Evolutionary conservation across 1,140 invertebrate species (phyloP).

Genomic region (Zaprionus davidi): DNA sequence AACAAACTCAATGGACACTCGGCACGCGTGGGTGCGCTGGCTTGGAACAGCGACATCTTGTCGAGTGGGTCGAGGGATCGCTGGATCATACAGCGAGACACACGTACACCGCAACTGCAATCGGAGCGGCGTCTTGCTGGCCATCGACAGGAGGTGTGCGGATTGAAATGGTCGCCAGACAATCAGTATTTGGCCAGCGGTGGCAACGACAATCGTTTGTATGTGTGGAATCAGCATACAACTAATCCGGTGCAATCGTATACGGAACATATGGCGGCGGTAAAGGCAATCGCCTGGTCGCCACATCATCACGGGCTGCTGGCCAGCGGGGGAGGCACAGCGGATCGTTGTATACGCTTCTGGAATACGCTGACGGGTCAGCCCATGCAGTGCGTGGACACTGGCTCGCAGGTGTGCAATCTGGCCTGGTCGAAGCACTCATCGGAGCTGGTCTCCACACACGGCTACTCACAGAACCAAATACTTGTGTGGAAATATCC

Average conservation of each 20-base stretch:
- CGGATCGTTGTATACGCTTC: constrained; percentile 98
- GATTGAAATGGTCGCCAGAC: constrained; percentile 99
- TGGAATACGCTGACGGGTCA: constrained; percentile 99
- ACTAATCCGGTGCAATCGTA: constrained; percentile 97
- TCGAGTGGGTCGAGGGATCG: constrained; percentile 98
- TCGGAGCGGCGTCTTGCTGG: constrained; percentile 92
- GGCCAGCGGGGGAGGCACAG: constrained; percentile 98
- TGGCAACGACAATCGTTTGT: constrained; percentile 99
- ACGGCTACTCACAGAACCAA: constrained; percentile 99
- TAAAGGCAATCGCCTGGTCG: constrained; percentile 99
- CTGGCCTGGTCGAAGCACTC: constrained; percentile 99
- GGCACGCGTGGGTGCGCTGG: constrained; percentile 96
- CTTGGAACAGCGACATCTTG: constrained; percentile 99
- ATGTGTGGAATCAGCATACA: constrained; percentile 98
- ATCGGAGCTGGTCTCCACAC: constrained; percentile 98
- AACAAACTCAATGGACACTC: constrained; percentile 96
- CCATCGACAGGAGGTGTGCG: constrained; percentile 99
- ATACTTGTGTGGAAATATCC: constrained; percentile 99
- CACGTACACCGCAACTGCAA: constrained; percentile 92
- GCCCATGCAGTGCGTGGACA: constrained; percentile 99
- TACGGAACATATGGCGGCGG: constrained; percentile 98
- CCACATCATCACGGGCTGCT: constrained; percentile 99
- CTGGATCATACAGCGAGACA: constrained; percentile 97
- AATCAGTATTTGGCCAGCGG: constrained; percentile 99
- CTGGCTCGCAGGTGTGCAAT: constrained; percentile 99